Base-by-base conservation (phyloP, 1,140 invertebrate genomes). In the Hestina assimilis region DNA sequence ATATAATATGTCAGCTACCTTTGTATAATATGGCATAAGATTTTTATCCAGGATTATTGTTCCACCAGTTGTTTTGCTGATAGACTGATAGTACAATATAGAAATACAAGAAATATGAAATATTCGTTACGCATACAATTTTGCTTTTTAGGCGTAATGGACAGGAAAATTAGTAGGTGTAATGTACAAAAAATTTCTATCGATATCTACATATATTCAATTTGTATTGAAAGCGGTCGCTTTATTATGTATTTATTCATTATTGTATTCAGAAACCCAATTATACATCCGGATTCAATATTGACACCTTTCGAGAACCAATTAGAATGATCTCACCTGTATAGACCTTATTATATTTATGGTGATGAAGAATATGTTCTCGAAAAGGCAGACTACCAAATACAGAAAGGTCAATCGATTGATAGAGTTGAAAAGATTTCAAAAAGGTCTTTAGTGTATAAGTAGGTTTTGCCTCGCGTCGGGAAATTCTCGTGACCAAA, bases 401-500 rank as follows among this genome's bases (percentile, higher is more conserved):
- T 46, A 55, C 20, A 29, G 14, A 46, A 46, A 51, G 41, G 48
- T 31, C 23, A 24, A 35, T 35, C 31, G 14, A 23, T 43, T 19
- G 42, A 54, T 35, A 28, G 14, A 9, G 40, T 43, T 43, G 41
- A 46, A 41, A 20, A 29, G 19, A 51, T 52, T 45, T 52, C 48
- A 45, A 52, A 45, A 24, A 45, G 1, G 23, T 43, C 26, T 24
- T 17, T 11, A 35, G 9, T 28, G 38, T 24, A 52, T 31, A 45
- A 46, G 56, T 59, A 52, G 40, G 31, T 59, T 59, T 59, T 38
- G 19, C 56, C 54, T 57, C 42, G 42, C 43, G 50, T 46, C 12
- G 56, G 47, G 50, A 59, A 57, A 52, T 29, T 52, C 46, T 58
- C 23, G 43, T 57, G 56, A 59, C 56, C 56, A 21, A 52, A 52